Evolutionary conservation across 1,140 invertebrate species (phyloP).

Genomic region (Ctenoplectra terminalis): DNA sequence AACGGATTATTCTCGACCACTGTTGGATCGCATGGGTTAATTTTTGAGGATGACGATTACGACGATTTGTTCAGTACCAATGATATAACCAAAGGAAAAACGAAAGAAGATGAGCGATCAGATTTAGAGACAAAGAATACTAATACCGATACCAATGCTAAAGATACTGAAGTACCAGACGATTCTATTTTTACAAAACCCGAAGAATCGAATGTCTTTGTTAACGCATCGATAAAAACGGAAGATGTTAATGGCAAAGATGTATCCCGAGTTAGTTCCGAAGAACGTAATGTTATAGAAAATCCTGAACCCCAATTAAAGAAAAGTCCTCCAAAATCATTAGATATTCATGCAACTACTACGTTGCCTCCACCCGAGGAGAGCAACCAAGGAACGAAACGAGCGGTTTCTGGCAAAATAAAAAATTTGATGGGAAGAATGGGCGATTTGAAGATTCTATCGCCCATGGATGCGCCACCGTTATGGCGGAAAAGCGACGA

Average conservation of each 20-base stretch:
- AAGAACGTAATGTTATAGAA: neutral
- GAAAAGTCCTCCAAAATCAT: constrained; percentile 71
- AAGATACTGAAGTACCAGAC: neutral
- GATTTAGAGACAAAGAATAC: neutral
- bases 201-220: neutral
- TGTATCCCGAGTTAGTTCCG: neutral
- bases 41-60: constrained; percentile 74
- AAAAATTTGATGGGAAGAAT: constrained; percentile 79
- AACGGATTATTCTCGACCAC: constrained; percentile 39
- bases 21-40: constrained; percentile 30
- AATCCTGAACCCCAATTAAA: constrained; percentile 42
- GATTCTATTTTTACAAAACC: neutral
- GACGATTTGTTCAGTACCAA: constrained; percentile 71
- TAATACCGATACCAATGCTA: neutral
- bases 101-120: neutral
- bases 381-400: constrained; percentile 47
- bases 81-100: neutral
- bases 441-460: constrained; percentile 79
- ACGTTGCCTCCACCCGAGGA: constrained; percentile 46
- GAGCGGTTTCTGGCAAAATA: constrained; percentile 78
- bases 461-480: constrained; percentile 78
- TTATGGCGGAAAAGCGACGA: constrained; percentile 74
- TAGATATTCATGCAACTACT: constrained; percentile 62
- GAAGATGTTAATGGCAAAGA: neutral
- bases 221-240: too few relatives aligned